Evolutionary conservation across 2,888 invertebrate species (phyloP), one percentile per base, ranked within the genome.

Genomic region (Muschampia plurimacula): DNA sequence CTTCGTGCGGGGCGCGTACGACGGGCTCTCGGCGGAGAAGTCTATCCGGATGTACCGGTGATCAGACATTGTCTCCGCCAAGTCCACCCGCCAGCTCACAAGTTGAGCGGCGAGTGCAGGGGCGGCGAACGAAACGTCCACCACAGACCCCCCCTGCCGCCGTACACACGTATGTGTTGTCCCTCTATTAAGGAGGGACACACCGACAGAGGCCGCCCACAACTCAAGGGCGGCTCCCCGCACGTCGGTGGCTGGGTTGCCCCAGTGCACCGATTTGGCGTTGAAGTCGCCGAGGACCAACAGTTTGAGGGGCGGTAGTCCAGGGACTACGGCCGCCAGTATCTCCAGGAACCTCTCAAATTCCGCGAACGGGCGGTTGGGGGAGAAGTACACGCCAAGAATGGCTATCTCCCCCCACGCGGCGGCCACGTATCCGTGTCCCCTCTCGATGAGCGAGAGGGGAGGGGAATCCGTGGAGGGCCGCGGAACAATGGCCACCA

Each of bases 31-130:
- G 49, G 49, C 49, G 49, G 49, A 49, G 49, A 49, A n/a, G n/a
- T 52, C 52, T n/a, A 52, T 52, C 52, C 52, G 52, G 52, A 52
- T 52, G 15, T 52, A 52, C 52, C 52, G n/a, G 52, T 52, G 52
- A 52, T 52, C 52, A 6, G 52, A 52, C 52, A 52, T 52, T n/a
- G 52, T 52, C 52, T 22, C 22, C 22, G 22, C 22, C 22, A 22
- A 22, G 52, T 52, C 52, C 52, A 52, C 52, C 52, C 52, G 52
- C 52, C 52, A 52, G 8, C 52, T 52, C 15, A 8, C 52, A 52
- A 52, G n/a, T 7, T n/a, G 52, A 4, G 15, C 15, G 52, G 52
- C 52, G 52, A 52, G 52, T 7, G 52, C 52, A 52, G 52, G 52
- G 52, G 52, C 6, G 52, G 52, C 52, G 15, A 52, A 52, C 52